phyloP scores from a whole-genome alignment of 2,888 invertebrate species.

The Rhopalosiphum nymphaeae region DNA sequence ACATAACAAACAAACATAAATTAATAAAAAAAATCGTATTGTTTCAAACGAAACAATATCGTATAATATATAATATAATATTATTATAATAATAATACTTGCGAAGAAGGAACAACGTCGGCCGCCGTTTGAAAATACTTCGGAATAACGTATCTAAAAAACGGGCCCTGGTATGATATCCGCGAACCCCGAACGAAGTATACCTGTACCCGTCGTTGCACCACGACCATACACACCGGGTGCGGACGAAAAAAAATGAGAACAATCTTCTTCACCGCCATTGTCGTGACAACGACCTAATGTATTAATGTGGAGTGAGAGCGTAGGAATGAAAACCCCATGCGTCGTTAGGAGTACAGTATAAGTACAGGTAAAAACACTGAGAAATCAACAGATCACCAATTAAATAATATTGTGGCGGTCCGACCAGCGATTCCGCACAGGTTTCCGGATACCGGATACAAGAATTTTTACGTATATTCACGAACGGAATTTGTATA shows the following conservation, averaged over 20 bases:
- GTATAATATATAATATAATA: not conserved
- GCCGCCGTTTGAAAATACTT: not conserved
- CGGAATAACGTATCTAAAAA: not conserved
- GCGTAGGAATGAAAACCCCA: not conserved
- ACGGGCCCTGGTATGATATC: not conserved
- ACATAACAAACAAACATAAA: conserved; percentile 4
- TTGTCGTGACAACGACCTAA: not conserved
- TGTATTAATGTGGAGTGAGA: no score
- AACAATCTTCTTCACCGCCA: not conserved
- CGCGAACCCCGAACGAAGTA: not conserved
- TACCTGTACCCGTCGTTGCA: not conserved
- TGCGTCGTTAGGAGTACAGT: not conserved
- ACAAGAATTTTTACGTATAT: not conserved
- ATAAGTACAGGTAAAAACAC: not conserved
- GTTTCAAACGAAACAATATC: conserved; percentile 13
- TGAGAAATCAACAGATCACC: not conserved
- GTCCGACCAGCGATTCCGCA: not conserved
- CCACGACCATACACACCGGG: not conserved
- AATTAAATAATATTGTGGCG: not conserved
- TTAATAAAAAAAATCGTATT: not conserved
- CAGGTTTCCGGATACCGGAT: not conserved
- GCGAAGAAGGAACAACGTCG: conserved; percentile 60
- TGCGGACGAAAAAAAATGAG: not conserved
- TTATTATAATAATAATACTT: conserved; percentile 54
- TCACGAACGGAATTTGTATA: not conserved